A percentile compares a stretch with the other conserved stretches of the same genome.
phyloP scores from a whole-genome alignment of 1,140 invertebrate genomes.

The Bombus cullumanus region DNA sequence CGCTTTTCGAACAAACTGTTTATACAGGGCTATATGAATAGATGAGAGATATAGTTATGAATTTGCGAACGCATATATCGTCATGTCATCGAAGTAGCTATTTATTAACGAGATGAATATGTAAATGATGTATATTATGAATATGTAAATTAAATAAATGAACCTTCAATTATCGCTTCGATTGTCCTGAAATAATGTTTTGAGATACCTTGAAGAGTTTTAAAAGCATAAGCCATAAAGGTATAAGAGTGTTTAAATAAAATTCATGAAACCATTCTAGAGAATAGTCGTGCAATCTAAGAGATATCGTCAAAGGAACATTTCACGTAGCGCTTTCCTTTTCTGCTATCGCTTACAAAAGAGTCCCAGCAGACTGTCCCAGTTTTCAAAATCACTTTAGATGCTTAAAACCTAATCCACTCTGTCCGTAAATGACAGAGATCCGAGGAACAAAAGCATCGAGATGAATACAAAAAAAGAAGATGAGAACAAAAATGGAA shows the following conservation, averaged over 20 bases:
- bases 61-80: too few relatives aligned
- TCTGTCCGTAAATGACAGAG: background rate
- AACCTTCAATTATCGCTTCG: too few relatives aligned
- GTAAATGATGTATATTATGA: too few relatives aligned
- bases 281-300: background rate
- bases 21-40: too few relatives aligned
- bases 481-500: background rate
- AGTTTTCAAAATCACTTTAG: background rate
- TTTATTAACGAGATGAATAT: background rate
- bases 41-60: too few relatives aligned
- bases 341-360: background rate
- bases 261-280: background rate
- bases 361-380: background rate
- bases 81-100: background rate
- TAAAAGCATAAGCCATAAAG: background rate
- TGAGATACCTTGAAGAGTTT: background rate
- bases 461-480: background rate
- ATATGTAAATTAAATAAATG: too few relatives aligned
- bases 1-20: background rate
- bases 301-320: background rate
- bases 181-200: background rate
- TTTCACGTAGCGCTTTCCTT: background rate
- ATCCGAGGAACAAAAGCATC: constrained; percentile 24
- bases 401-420: background rate
- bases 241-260: background rate